phyloP scores from a whole-genome alignment of 2,797 vertebrate species.

The Lepidocolaptes lacrymiger region DNA sequence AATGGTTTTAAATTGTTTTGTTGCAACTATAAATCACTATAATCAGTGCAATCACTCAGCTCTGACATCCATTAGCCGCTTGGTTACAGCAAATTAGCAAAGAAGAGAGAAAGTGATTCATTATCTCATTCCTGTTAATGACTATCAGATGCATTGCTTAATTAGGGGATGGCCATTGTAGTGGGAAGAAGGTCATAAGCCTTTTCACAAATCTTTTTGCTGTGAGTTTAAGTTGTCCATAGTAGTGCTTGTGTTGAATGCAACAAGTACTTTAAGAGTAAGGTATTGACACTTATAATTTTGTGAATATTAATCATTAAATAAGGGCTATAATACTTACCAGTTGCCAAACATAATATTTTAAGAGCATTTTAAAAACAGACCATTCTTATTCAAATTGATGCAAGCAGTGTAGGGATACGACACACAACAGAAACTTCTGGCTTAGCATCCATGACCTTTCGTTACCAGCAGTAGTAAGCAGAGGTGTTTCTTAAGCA shows the following conservation, averaged over 20 bases:
- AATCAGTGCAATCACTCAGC: slow-evolving; percentile 97
- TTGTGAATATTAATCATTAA: slow-evolving; percentile 47
- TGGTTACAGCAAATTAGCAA: slow-evolving; percentile 94
- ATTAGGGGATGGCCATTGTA: slow-evolving; percentile 88
- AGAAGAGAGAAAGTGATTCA: slow-evolving; percentile 91
- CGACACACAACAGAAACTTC: neutral
- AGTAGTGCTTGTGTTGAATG: slow-evolving; percentile 63
- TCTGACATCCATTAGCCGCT: slow-evolving; percentile 94
- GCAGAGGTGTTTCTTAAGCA: neutral
- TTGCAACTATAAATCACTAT: slow-evolving; percentile 95
- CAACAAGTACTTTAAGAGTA: slow-evolving; percentile 58
- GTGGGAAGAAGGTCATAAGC: slow-evolving; percentile 85
- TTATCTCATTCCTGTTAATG: slow-evolving; percentile 95
- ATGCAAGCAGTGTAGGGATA: neutral
- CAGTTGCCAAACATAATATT: neutral
- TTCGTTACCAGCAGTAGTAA: neutral
- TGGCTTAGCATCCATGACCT: neutral
- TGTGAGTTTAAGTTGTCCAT: slow-evolving; percentile 71
- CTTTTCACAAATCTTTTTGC: slow-evolving; percentile 82
- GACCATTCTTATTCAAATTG: neutral
- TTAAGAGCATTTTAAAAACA: slow-evolving; percentile 18
- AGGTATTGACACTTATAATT: slow-evolving; percentile 48
- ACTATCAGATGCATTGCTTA: slow-evolving; percentile 94
- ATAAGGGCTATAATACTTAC: slow-evolving; percentile 1
- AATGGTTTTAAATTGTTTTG: slow-evolving; percentile 93